Evolutionary conservation across 2,113 vertebrate species (phyloP).

Genomic region (Catharus minimus): DNA sequence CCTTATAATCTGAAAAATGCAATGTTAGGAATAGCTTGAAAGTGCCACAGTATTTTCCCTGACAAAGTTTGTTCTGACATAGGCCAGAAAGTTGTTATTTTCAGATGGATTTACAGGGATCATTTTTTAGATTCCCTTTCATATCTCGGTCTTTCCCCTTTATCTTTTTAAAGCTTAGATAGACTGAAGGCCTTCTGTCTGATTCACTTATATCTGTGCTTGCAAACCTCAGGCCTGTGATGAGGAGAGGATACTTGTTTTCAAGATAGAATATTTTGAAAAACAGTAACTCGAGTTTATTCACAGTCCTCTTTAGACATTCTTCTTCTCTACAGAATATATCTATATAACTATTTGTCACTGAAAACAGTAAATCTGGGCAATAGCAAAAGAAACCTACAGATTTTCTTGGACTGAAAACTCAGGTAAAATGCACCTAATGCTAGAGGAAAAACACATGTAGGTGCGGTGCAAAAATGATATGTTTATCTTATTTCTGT

Average conservation of each 20-base stretch:
- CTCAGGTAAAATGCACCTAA: background rate
- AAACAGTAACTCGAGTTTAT: background rate
- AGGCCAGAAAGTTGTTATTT: slow-evolving; percentile 53
- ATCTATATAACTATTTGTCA: background rate
- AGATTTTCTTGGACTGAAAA: background rate
- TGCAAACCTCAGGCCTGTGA: slow-evolving; percentile 9
- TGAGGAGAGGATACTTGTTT: slow-evolving; percentile 6
- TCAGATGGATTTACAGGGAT: slow-evolving; percentile 47
- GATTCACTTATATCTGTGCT: background rate
- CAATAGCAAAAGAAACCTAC: background rate
- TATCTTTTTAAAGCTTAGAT: slow-evolving; percentile 54
- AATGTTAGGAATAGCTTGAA: background rate
- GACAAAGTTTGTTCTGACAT: slow-evolving; percentile 28
- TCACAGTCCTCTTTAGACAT: background rate
- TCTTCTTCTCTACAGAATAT: background rate
- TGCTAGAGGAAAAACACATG: background rate
- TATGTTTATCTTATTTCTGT: background rate
- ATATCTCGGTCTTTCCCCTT: slow-evolving; percentile 31
- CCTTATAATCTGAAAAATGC: background rate
- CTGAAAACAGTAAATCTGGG: background rate
- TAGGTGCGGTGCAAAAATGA: background rate
- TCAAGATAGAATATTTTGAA: background rate
- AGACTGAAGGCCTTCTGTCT: slow-evolving; percentile 46
- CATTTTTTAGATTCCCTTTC: slow-evolving; percentile 43
- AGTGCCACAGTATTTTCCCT: background rate